Conservation (phyloP, 2,113 vertebrate genomes). For the Xiphophorus maculatus region DNA sequence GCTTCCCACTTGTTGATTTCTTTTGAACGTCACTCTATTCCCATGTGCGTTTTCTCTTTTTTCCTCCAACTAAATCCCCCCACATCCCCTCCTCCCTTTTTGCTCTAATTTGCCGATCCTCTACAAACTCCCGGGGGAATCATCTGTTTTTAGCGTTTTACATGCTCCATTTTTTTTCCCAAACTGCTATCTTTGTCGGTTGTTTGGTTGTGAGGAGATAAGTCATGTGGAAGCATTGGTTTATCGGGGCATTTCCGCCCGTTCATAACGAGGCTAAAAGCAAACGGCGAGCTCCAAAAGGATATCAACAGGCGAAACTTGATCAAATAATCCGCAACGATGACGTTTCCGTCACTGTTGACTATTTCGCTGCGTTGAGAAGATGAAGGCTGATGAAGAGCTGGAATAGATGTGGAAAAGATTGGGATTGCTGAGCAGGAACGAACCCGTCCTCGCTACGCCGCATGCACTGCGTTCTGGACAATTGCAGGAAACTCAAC, state of each 20-base stretch:
- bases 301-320: background rate
- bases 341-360: background rate
- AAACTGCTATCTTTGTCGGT: background rate
- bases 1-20: background rate
- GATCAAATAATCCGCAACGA: background rate
- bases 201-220: background rate
- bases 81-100: background rate
- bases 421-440: background rate
- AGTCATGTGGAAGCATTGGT: background rate
- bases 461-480: background rate
- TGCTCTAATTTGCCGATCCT: background rate
- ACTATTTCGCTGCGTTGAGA: background rate
- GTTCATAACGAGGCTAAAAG: background rate
- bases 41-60: background rate
- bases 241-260: background rate
- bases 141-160: background rate
- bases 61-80: background rate
- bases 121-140: background rate
- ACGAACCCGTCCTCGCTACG: background rate
- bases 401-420: background rate
- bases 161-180: background rate
- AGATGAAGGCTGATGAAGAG: background rate
- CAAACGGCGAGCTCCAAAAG: background rate
- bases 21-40: background rate
- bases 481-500: slow-evolving; percentile 60